Conservation (phyloP, 1,140 invertebrate species). For the Charaxes varanes region DNA sequence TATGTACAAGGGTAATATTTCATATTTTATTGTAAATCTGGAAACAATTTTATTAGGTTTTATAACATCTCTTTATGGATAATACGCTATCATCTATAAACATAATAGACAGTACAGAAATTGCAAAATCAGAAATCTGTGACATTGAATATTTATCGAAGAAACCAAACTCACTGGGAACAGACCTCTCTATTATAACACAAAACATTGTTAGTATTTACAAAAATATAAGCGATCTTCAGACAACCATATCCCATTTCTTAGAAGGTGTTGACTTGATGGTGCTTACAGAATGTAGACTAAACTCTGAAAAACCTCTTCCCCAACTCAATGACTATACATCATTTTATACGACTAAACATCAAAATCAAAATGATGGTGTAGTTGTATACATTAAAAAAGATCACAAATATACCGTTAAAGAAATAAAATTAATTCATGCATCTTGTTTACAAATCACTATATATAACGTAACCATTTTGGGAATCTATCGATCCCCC, state of each 20-base stretch:
- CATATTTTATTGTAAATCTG: no score
- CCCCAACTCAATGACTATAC: background rate
- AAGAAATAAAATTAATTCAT: no score
- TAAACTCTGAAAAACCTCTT: background rate
- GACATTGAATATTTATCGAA: background rate
- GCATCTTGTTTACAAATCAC: slow-evolving; percentile 10
- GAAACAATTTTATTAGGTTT: no score
- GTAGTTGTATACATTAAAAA: slow-evolving; percentile 13
- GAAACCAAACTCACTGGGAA: background rate
- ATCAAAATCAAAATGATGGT: slow-evolving; percentile 17
- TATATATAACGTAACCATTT: slow-evolving; percentile 7
- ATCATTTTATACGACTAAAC: no score
- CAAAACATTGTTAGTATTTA: background rate
- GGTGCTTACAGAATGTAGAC: background rate
- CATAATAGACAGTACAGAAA: background rate
- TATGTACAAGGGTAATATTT: no score
- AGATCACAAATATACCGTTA: background rate
- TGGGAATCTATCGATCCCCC: slow-evolving; percentile 11
- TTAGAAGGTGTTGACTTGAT: background rate
- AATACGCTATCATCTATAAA: no score
- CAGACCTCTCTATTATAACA: background rate
- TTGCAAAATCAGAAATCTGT: background rate
- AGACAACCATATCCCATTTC: background rate
- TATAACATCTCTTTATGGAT: no score
- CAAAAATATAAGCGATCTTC: background rate